Evolutionary conservation across 2,797 vertebrate species (phyloP).

Genomic region (Erethizon dorsatum): DNA sequence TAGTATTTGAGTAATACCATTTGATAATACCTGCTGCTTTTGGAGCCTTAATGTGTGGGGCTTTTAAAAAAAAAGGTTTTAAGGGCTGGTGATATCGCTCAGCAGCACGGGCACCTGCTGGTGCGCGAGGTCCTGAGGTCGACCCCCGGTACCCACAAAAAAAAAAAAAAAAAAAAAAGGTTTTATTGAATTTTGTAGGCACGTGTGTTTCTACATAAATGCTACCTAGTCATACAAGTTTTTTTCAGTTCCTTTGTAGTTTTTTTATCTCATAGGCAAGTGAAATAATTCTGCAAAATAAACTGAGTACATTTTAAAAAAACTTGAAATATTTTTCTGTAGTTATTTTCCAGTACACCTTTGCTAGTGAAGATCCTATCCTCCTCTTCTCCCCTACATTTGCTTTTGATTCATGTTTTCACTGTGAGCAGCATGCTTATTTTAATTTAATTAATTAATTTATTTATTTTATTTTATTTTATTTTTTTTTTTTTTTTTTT

Average conservation of each 20-base stretch:
- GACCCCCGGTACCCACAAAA: too few species aligned
- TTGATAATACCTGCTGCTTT: background rate
- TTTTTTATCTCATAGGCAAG: slow-evolving; percentile 31
- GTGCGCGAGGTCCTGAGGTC: too few species aligned
- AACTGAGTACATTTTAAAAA: slow-evolving; percentile 14
- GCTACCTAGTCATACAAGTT: background rate
- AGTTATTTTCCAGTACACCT: background rate
- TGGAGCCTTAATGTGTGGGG: background rate
- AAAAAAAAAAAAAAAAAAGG: too few species aligned
- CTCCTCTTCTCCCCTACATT: background rate
- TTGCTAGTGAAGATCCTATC: background rate
- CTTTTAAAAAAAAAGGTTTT: background rate
- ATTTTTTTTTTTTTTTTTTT: too few species aligned
- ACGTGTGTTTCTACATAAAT: background rate
- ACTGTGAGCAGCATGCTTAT: background rate
- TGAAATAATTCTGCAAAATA: background rate
- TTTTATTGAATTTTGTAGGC: background rate
- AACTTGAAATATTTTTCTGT: background rate
- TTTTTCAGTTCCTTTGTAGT: slow-evolving; percentile 35
- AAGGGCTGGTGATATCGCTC: too few species aligned
- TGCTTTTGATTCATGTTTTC: slow-evolving; percentile 43
- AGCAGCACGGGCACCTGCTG: too few species aligned
- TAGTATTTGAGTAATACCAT: background rate
- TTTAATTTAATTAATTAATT: background rate
- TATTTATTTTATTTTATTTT: too few species aligned